Evolutionary conservation across 1,140 invertebrate genomes (phyloP).

Genomic region (Pseudobourletiella spinata): DNA sequence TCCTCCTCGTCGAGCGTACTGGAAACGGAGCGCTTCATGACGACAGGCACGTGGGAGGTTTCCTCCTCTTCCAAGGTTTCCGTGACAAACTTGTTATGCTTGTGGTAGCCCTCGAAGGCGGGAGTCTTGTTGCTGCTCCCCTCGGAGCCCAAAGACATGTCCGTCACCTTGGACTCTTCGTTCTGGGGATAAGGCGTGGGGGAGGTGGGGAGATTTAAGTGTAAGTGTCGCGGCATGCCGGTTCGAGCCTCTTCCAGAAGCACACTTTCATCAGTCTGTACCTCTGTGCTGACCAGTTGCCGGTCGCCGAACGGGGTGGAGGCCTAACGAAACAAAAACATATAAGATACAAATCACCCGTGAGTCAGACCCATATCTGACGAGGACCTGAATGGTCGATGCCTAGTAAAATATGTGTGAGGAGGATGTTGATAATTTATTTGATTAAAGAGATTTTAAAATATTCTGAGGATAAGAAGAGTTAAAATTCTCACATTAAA

Average conservation of each 20-base stretch:
- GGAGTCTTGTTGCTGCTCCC: slow-evolving; percentile 34
- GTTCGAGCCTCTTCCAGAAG: not conserved
- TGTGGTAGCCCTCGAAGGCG: slow-evolving; percentile 25
- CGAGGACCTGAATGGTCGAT: too few species aligned
- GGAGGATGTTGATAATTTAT: too few species aligned
- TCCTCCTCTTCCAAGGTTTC: slow-evolving; percentile 28
- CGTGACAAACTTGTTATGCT: slow-evolving; percentile 22
- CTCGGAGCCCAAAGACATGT: slow-evolving; percentile 35
- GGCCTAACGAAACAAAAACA: not conserved
- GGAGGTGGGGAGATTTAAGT: slow-evolving; percentile 34
- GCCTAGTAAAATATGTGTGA: too few species aligned
- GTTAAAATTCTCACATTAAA: not conserved
- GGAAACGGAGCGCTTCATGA: slow-evolving; percentile 30
- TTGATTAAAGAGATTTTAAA: not conserved
- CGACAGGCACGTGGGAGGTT: not conserved
- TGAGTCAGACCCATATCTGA: not conserved
- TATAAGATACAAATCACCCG: not conserved
- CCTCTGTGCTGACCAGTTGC: slow-evolving; percentile 51
- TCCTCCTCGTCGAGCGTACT: slow-evolving; percentile 33
- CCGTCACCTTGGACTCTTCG: slow-evolving; percentile 32
- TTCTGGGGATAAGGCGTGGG: slow-evolving; percentile 15
- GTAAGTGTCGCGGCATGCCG: slow-evolving; percentile 20
- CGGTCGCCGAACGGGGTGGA: slow-evolving; percentile 17
- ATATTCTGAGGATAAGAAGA: not conserved
- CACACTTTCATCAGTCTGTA: slow-evolving; percentile 53